A percentile compares a stretch with the other conserved stretches of the same genome.
Evolutionary conservation across 2,888 invertebrate species (phyloP).

Genomic region (Megalurothrips usitatus): DNA sequence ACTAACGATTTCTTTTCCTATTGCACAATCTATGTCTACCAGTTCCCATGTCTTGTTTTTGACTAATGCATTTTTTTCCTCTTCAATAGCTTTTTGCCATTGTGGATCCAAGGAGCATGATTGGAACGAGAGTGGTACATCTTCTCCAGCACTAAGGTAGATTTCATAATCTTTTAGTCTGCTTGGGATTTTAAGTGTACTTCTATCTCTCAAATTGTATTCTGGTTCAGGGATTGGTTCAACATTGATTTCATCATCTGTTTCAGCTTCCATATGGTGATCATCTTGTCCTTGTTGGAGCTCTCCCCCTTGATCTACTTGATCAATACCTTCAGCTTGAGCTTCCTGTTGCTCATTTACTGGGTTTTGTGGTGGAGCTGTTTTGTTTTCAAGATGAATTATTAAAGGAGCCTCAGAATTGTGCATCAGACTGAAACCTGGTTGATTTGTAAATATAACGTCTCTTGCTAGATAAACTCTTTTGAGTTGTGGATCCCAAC

Average conservation of each 20-base stretch:
- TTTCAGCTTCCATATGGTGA: too few relatives aligned
- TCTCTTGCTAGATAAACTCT: background rate
- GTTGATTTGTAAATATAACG: slow-evolving; percentile 10
- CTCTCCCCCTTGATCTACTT: too few relatives aligned
- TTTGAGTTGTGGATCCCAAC: background rate
- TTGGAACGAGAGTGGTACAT: slow-evolving; percentile 28
- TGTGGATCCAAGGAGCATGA: slow-evolving; percentile 32
- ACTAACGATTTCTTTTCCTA: slow-evolving; percentile 34
- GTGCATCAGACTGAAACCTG: background rate
- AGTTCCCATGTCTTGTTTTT: slow-evolving; percentile 39
- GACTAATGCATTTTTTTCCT: slow-evolving; percentile 37
- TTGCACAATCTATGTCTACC: slow-evolving; percentile 34
- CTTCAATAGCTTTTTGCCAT: slow-evolving; percentile 37
- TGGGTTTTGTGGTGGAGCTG: background rate
- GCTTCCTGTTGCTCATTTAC: background rate
- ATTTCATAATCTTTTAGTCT: slow-evolving; percentile 13
- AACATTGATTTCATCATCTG: background rate
- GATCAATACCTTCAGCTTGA: background rate
- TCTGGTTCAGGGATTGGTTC: background rate
- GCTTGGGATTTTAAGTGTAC: background rate
- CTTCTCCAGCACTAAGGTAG: background rate
- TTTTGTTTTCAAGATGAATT: background rate
- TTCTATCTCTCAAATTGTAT: background rate
- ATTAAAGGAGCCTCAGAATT: background rate
- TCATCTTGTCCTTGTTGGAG: too few relatives aligned